A percentile compares a stretch with the other conserved stretches of the same genome.
Conservation (phyloP, 2,113 vertebrate species). For the Elaphurus davidianus region DNA sequence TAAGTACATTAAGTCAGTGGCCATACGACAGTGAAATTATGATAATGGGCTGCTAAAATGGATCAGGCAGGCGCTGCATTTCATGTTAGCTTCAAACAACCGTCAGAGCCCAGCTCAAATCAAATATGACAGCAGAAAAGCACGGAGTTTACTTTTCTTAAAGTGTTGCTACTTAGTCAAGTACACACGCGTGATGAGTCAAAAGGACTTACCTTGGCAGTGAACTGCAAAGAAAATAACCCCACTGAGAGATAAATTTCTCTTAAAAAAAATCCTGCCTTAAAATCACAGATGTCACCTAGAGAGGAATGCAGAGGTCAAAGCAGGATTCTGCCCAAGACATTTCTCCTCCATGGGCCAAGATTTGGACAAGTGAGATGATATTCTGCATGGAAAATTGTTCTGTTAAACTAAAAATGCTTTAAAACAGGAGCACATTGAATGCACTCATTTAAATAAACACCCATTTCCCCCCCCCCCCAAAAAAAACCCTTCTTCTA, state of each 20-base stretch:
- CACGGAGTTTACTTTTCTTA: slow-evolving; percentile 73
- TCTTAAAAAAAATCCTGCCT: neutral
- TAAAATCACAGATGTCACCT: neutral
- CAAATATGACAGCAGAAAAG: slow-evolving; percentile 81
- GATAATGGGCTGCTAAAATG: slow-evolving; percentile 92
- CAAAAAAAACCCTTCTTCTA: neutral
- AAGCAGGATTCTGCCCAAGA: neutral
- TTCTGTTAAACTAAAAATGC: neutral
- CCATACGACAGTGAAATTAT: slow-evolving; percentile 90
- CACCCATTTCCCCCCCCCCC: accelerated
- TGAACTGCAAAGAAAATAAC: neutral
- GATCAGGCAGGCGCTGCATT: slow-evolving; percentile 88
- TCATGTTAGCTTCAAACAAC: slow-evolving; percentile 87
- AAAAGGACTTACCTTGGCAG: neutral
- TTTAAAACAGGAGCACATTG: neutral
- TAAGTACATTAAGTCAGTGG: slow-evolving; percentile 93
- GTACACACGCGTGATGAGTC: neutral
- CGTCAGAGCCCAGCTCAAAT: slow-evolving; percentile 80
- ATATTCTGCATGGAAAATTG: neutral
- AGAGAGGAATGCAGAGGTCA: neutral
- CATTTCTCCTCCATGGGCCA: neutral
- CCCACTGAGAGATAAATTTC: neutral
- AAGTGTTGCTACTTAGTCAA: slow-evolving; percentile 50
- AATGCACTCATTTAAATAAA: neutral
- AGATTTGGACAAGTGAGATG: neutral